phyloP scores from a whole-genome alignment of 92 coral and sea anemone genomes.

The Phenganax marumi region DNA sequence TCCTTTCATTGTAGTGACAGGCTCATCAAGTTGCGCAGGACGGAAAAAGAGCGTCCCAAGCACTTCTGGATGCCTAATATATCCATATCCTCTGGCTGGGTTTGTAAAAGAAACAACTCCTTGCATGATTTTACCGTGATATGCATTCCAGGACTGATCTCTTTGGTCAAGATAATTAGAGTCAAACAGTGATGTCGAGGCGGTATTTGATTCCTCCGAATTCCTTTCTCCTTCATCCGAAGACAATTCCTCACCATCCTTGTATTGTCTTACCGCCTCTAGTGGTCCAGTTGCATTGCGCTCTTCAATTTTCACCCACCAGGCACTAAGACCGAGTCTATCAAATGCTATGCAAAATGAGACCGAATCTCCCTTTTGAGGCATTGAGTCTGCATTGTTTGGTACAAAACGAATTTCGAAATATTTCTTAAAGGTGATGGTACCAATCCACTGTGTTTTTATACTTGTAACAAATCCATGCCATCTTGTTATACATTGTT shows the following conservation, averaged over 20 bases:
- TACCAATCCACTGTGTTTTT: conserved; percentile 61
- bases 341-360: conserved; percentile 67
- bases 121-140: conserved; percentile 44
- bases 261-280: not conserved
- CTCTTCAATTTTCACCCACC: conserved; percentile 64
- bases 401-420: conserved; percentile 66
- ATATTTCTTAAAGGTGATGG: conserved; percentile 52
- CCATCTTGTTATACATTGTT: conserved; percentile 55
- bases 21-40: conserved; percentile 59
- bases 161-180: not conserved
- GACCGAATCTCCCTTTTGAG: conserved; percentile 64
- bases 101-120: conserved; percentile 50
- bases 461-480: conserved; percentile 60
- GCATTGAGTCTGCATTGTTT: conserved; percentile 60
- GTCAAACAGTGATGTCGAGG: conserved; percentile 41
- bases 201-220: conserved; percentile 39
- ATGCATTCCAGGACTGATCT: conserved; percentile 44
- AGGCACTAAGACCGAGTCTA: conserved; percentile 71
- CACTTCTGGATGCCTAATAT: conserved; percentile 52
- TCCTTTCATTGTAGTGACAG: conserved; percentile 35
- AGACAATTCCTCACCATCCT: conserved; percentile 31
- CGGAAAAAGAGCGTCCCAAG: conserved; percentile 55
- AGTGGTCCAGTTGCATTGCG: conserved; percentile 8
- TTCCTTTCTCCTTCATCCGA: conserved; percentile 37
- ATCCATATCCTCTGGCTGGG: conserved; percentile 55